A percentile compares a stretch with the other conserved stretches of the same genome.
Conservation (phyloP, 2,113 vertebrate genomes). For the Meriones unguiculatus region DNA sequence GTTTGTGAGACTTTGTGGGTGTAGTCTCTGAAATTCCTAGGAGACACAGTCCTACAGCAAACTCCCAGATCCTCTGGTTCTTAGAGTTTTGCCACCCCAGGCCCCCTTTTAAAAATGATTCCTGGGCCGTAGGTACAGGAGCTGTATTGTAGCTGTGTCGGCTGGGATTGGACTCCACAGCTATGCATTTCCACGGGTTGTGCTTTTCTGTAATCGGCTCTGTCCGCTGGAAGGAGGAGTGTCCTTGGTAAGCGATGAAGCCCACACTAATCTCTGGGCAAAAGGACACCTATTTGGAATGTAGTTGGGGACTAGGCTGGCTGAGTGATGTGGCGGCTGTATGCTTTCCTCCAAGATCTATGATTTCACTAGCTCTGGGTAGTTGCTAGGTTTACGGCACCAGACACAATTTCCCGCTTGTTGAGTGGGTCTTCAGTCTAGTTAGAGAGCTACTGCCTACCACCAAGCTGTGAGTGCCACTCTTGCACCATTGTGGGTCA, state of each 20-base stretch:
- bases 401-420: neutral
- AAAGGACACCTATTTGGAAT: neutral
- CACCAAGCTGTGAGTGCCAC: neutral
- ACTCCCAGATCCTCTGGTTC: neutral
- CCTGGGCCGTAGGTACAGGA: neutral
- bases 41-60: neutral
- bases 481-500: neutral
- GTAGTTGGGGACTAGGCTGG: neutral
- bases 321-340: neutral
- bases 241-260: neutral
- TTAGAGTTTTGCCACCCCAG: neutral
- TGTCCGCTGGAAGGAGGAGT: neutral
- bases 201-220: neutral
- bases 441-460: neutral
- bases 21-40: neutral
- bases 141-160: neutral
- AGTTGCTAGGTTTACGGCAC: neutral
- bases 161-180: neutral
- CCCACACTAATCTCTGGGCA: neutral
- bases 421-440: neutral
- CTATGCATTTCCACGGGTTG: neutral
- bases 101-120: neutral
- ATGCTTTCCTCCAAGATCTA: neutral
- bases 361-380: neutral
- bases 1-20: neutral